These are phyloP conservation scores for Misgurnus anguillicaudatus DNA, from an alignment of 2,113 vertebrate genomes.

Conservation along the genomic window DNA sequence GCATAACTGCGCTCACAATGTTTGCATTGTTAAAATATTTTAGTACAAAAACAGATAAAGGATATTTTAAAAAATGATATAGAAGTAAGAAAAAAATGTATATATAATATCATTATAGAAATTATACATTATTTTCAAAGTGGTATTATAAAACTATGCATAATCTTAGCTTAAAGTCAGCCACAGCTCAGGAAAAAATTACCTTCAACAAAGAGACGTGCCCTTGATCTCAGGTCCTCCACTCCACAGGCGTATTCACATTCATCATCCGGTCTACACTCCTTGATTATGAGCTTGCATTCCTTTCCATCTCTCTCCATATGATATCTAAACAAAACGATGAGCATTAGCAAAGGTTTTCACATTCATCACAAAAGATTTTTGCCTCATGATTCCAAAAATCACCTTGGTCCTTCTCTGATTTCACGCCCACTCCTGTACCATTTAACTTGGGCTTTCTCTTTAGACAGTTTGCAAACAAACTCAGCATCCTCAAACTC, in stretches of 20 bases:
- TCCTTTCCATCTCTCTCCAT: constrained; percentile 91
- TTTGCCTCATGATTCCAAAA: not conserved
- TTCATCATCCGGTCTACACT: constrained; percentile 92
- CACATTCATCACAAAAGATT: constrained; percentile 7
- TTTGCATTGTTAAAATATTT: too few relatives aligned
- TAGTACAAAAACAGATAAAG: too few relatives aligned
- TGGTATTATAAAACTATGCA: too few relatives aligned
- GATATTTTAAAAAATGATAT: too few relatives aligned
- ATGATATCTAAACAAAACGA: constrained; percentile 77
- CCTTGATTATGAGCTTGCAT: constrained; percentile 86
- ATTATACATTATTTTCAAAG: too few relatives aligned
- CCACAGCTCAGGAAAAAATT: not conserved
- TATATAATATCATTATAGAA: too few relatives aligned
- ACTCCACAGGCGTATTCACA: constrained; percentile 96
- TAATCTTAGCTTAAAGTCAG: too few relatives aligned
- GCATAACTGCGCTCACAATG: too few relatives aligned
- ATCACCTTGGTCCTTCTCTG: constrained; percentile 90
- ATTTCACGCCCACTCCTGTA: constrained; percentile 94
- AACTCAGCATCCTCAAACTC: constrained; percentile 97
- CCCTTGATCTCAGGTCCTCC: constrained; percentile 91
- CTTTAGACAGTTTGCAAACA: constrained; percentile 90
- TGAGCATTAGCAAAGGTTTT: constrained; percentile 7
- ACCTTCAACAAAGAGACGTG: constrained; percentile 98
- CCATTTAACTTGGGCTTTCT: constrained; percentile 91
- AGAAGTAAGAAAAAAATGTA: too few relatives aligned